Conservation (phyloP, 2,113 vertebrate species). For the Phaetusa simplex region DNA sequence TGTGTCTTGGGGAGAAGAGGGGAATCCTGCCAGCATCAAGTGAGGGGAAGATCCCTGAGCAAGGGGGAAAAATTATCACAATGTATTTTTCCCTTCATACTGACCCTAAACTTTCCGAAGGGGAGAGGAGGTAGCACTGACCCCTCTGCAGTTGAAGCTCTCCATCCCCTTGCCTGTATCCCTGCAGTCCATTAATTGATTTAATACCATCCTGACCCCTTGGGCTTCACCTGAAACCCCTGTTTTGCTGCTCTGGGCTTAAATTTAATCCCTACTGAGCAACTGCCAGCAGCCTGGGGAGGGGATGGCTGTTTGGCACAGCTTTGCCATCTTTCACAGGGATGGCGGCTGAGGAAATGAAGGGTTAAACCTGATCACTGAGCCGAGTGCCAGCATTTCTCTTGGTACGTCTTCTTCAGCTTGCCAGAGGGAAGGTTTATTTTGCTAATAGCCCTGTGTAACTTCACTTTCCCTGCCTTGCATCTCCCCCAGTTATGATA, state of each 20-base stretch:
- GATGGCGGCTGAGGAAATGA: not conserved
- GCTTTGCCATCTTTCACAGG: not conserved
- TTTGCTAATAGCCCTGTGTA: not conserved
- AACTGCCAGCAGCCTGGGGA: not conserved
- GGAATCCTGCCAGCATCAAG: not conserved
- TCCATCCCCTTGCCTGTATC: not conserved
- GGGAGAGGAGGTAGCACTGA: too few relatives aligned
- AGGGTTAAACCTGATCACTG: not conserved
- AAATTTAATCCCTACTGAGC: not conserved
- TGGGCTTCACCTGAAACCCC: not conserved
- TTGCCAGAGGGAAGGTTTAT: not conserved
- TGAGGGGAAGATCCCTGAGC: not conserved
- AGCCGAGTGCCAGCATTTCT: not conserved
- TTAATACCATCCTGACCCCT: not conserved
- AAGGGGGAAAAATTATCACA: accelerated
- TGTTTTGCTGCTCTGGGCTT: not conserved
- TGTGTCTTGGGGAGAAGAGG: not conserved
- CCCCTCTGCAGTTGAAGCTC: not conserved
- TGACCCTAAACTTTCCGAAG: not conserved
- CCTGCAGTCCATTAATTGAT: too few relatives aligned
- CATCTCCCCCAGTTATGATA: not conserved
- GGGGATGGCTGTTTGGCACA: not conserved
- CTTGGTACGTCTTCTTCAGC: not conserved
- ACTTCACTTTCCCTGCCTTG: not conserved
- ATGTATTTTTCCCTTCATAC: accelerated